Percentiles rank a stretch among this genome's conserved stretches.
Conservation (phyloP, 2,797 vertebrate species). For the Notamacropus eugenii region DNA sequence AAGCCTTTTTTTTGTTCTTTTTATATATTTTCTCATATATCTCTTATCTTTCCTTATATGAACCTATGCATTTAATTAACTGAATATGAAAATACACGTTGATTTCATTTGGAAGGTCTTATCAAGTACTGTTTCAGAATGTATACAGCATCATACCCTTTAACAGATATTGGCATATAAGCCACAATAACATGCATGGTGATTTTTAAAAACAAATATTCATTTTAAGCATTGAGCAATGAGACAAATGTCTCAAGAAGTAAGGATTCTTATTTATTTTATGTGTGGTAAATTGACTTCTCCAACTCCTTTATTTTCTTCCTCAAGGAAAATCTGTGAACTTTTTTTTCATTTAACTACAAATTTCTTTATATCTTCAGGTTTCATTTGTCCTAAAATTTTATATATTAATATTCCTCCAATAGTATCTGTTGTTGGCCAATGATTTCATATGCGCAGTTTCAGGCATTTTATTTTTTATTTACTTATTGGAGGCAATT, state of each 20-base stretch:
- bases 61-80: not conserved
- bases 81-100: not conserved
- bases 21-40: too few relatives aligned
- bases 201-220: not conserved
- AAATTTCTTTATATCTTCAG: not conserved
- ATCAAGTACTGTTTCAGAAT: not conserved
- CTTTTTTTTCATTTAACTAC: not conserved
- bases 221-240: not conserved
- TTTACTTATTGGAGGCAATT: too few relatives aligned
- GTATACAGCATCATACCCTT: not conserved
- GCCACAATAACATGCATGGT: not conserved
- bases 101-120: not conserved
- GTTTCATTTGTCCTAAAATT: not conserved
- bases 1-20: too few relatives aligned
- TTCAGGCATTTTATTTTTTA: not conserved
- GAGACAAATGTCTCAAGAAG: not conserved
- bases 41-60: too few relatives aligned
- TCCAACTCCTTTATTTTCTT: not conserved
- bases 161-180: not conserved
- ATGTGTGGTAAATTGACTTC: too few relatives aligned
- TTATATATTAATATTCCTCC: not conserved
- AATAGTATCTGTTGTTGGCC: not conserved
- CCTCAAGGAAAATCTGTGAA: not conserved
- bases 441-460: not conserved
- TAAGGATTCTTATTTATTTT: not conserved